These are phyloP conservation scores for Corticium candelabrum DNA, from an alignment of 37 sponge, comb jelly and placozoan genomes.

Conservation along the genomic window DNA sequence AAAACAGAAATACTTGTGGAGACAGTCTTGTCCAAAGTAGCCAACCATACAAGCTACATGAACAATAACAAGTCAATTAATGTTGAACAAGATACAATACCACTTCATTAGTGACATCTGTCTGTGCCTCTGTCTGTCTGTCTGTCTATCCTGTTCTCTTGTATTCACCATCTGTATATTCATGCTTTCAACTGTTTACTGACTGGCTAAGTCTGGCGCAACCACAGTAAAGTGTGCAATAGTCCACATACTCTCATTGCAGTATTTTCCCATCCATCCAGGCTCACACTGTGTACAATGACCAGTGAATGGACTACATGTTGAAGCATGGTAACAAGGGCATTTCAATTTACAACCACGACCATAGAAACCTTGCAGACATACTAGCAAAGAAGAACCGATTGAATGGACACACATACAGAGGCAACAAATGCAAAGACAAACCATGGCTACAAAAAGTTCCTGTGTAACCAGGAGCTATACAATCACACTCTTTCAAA, in stretches of 20 bases:
- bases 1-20: conserved; percentile 15
- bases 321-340: background rate
- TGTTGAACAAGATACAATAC: background rate
- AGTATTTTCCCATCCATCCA: conserved; percentile 64
- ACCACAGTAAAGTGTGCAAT: background rate
- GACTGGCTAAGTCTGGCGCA: too few species aligned
- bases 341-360: background rate
- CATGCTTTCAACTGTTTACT: too few species aligned
- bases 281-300: conserved; percentile 52
- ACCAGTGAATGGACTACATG: conserved; percentile 10
- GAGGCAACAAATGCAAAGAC: background rate
- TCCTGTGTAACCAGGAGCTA: background rate
- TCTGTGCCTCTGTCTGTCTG: too few species aligned
- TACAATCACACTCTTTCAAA: background rate
- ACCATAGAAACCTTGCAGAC: background rate
- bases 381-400: background rate
- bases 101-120: background rate
- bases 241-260: conserved; percentile 52
- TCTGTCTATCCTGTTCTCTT: too few species aligned
- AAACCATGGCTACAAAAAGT: background rate
- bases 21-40: conserved; percentile 46
- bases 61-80: background rate
- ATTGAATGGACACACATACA: conserved; percentile 2
- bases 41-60: conserved; percentile 23
- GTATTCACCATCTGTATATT: too few species aligned